phyloP scores from a whole-genome alignment of 2,113 vertebrate genomes.

The Chroicocephalus ridibundus region DNA sequence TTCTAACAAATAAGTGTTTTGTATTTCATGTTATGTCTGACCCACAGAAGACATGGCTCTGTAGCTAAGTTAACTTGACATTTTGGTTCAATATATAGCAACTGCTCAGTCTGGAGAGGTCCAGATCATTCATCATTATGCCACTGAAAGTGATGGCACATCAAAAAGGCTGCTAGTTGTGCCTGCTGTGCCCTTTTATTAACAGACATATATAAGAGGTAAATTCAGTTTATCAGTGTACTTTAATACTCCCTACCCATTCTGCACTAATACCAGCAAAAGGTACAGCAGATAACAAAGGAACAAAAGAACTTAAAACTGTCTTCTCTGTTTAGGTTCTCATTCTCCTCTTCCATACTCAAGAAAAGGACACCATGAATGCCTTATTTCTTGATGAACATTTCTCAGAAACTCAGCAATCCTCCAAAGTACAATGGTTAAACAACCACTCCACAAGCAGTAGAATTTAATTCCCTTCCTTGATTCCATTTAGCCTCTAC shows the following conservation, averaged over 20 bases:
- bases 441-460: neutral
- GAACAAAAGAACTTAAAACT: neutral
- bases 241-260: neutral
- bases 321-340: neutral
- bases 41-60: neutral
- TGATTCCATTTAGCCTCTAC: neutral
- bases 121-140: neutral
- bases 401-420: neutral
- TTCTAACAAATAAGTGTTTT: neutral
- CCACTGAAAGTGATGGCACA: neutral
- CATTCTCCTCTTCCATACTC: neutral
- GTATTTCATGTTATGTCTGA: neutral
- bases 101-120: neutral
- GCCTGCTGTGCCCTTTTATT: neutral
- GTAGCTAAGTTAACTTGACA: neutral
- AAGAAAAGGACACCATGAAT: neutral
- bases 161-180: neutral
- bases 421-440: neutral
- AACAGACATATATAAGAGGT: neutral
- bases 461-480: neutral
- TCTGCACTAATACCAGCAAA: neutral
- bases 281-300: neutral
- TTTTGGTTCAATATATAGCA: neutral
- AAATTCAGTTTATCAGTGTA: neutral
- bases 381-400: neutral